A percentile compares a stretch with the other conserved stretches of the same genome.
Conservation (phyloP, 2,797 vertebrate genomes). For the Spondyliosoma cantharus region DNA sequence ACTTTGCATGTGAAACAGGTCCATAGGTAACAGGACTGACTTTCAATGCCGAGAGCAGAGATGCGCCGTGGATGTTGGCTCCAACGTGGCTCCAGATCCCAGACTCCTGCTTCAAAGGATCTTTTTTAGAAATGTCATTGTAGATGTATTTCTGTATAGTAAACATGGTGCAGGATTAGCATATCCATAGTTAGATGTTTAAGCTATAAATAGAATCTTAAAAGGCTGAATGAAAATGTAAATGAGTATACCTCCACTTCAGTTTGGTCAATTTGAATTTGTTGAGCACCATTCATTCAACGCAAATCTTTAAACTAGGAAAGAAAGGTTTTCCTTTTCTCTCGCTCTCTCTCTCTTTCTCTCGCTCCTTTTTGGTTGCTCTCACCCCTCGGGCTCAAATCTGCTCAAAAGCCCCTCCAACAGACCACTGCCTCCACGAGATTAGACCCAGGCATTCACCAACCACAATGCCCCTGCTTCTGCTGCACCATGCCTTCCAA, state of each 20-base stretch:
- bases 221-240: slow-evolving; percentile 56
- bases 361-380: slow-evolving; percentile 29
- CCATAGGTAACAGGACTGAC: slow-evolving; percentile 4
- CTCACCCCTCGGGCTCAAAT: slow-evolving; percentile 70
- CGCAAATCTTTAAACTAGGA: slow-evolving; percentile 54
- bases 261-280: slow-evolving; percentile 61
- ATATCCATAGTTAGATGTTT: slow-evolving; percentile 26
- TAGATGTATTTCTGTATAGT: slow-evolving; percentile 30
- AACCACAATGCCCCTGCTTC: slow-evolving; percentile 71
- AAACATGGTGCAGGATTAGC: slow-evolving; percentile 36
- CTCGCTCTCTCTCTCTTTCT: not conserved
- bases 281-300: slow-evolving; percentile 48
- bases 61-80: slow-evolving; percentile 17
- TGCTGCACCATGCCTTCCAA: slow-evolving; percentile 71
- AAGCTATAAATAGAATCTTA: slow-evolving; percentile 36
- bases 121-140: not conserved
- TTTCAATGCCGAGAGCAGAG: slow-evolving; percentile 16
- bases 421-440: slow-evolving; percentile 73
- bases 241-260: slow-evolving; percentile 56
- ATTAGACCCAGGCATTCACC: slow-evolving; percentile 77
- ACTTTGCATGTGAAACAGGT: slow-evolving; percentile 31
- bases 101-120: slow-evolving; percentile 17
- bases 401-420: slow-evolving; percentile 73
- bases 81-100: slow-evolving; percentile 15
- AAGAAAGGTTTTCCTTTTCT: slow-evolving; percentile 34